phyloP scores from a whole-genome alignment of 2,888 invertebrate species.

The Folsomia candida region DNA sequence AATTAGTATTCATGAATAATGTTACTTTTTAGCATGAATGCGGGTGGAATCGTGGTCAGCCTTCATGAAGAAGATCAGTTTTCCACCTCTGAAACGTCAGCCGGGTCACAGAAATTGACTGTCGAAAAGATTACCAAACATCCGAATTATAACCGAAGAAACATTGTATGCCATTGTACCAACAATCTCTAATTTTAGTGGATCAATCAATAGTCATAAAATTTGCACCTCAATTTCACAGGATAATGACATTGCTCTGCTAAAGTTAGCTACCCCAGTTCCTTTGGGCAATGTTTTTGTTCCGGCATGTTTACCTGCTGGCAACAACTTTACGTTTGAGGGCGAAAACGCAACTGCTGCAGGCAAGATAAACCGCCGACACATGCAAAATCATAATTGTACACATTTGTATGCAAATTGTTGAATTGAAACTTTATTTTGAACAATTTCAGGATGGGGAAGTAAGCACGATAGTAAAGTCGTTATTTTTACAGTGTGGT shows the following conservation, averaged over 20 bases:
- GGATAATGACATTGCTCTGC: constrained; percentile 46
- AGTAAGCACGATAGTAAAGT: constrained; percentile 6
- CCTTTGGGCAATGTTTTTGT: constrained; percentile 33
- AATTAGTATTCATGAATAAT: neutral
- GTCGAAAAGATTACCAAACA: constrained; percentile 43
- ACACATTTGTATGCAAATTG: neutral
- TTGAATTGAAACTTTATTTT: neutral
- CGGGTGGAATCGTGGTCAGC: constrained; percentile 39
- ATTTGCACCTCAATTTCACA: neutral
- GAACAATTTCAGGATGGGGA: constrained; percentile 12
- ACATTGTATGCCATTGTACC: constrained; percentile 11
- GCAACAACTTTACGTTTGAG: constrained; percentile 37
- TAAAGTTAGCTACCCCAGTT: constrained; percentile 40
- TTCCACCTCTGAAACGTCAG: constrained; percentile 23
- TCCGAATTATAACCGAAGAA: constrained; percentile 34
- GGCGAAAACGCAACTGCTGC: constrained; percentile 41
- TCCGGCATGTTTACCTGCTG: constrained; percentile 48
- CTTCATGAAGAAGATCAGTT: constrained; percentile 46
- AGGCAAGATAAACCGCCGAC: too few species aligned
- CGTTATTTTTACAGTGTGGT: neutral
- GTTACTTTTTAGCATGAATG: constrained; percentile 26
- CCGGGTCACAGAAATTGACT: constrained; percentile 20
- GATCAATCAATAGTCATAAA: neutral
- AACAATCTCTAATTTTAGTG: neutral
- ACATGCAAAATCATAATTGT: neutral